Evolutionary conservation across 2,797 vertebrate genomes (phyloP), one percentile per base, ranked within the genome.

Genomic region (Labeo calbasu): DNA sequence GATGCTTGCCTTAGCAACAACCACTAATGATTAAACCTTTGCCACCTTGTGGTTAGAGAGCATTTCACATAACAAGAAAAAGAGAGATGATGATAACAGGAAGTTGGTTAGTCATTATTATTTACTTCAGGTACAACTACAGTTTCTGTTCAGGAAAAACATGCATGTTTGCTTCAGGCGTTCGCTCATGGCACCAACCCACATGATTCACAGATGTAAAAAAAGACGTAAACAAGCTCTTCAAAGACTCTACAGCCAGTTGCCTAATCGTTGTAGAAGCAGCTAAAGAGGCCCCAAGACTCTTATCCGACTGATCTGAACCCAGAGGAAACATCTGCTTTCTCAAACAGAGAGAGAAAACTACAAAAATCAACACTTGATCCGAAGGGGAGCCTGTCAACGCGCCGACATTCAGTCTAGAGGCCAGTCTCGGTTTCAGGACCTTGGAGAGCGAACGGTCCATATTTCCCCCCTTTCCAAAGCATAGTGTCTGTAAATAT

Each of bases 81-180:
- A 65, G 4, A 79, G 32, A 79, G 5, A 21, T 17, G 19, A 65
- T 17, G 12, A 15, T 7, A 40, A 87, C 70, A 28, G 66, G 65
- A 80, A 86, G 84, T 89, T 88, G 89, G 86, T 87, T 88, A 89
- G 86, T 86, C 89, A 36, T 83, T 15, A 68, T 15, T 36, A 76
- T 68, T 28, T 83, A 25, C 13, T 50, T 46, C 25, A 63, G 25
- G 80, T 73, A 43, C 25, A 17, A 57, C 32, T n/a, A 63, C 7
- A 46, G 71, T 55, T 53, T 68, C 32, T 14, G 43, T 43, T 76
- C 12, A 57, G 61, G n/a, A 83, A 76, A 43, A 55, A 53, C 71
- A 65, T 11, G 32, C 0, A 0, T 28, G 12, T 82, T 40, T 51
- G 53, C 53, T 28, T 17, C 51, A 46, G 72, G 72, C 72, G 10